phyloP scores from a whole-genome alignment of 2,888 invertebrate species.

The Danaus chrysippus region DNA sequence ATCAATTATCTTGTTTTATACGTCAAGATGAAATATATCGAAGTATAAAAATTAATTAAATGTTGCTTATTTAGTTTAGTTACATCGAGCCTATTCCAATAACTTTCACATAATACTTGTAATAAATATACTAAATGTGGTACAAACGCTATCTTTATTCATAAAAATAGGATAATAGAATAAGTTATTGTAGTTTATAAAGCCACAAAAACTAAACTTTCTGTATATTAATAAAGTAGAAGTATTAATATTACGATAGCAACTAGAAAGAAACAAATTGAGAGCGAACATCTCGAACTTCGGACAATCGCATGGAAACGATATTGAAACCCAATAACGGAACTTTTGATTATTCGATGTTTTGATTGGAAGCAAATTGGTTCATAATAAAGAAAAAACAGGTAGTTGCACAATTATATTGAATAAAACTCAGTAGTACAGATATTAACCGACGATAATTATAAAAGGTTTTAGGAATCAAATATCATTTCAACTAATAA shows the following conservation, averaged over 20 bases:
- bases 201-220: neutral
- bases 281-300: constrained; percentile 26
- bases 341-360: constrained; percentile 28
- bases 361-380: constrained; percentile 21
- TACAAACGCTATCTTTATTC: no score
- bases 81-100: no score
- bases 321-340: constrained; percentile 30
- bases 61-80: no score
- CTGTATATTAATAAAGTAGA: neutral
- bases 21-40: neutral
- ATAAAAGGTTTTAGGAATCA: no score
- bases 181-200: neutral
- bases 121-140: no score
- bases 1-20: neutral
- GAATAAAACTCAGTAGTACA: neutral
- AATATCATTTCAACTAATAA: no score
- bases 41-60: neutral
- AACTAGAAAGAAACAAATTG: constrained; percentile 28
- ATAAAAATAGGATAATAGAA: no score
- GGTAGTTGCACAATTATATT: neutral
- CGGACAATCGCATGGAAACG: constrained; percentile 26
- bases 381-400: constrained; percentile 7
- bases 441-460: neutral
- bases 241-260: constrained; percentile 1
- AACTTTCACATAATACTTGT: no score